Base-by-base conservation (phyloP, 1,140 invertebrate genomes). In the Drosophila sechellia region DNA sequence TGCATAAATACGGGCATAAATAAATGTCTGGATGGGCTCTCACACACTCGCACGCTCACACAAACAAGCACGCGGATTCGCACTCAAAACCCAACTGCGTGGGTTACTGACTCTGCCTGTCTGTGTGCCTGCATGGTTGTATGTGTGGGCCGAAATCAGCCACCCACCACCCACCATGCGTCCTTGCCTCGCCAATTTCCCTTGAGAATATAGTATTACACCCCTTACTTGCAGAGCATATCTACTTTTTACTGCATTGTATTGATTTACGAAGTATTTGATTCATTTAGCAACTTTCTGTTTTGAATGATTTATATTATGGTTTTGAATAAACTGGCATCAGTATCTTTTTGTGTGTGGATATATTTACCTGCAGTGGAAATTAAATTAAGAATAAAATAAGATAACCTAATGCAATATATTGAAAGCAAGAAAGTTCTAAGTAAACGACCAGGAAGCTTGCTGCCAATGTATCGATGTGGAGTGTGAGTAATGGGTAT, bases 1-100 rank as follows among this genome's bases (percentile, higher is more conserved):
- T 85, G 68, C 81, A 87, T 81, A 86, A 86, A 87, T 86, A 81
- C 69, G 78, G 78, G 75, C 69, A 86, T 81, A 86, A 86, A 87
- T 87, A 86, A 86, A 79, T 81, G 78, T 81, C 74, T 56, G 55
- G 45, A 48, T 63, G 48, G 43, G 20, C 43, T 57, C 34, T 48
- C 25, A 27, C 27, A 31, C 6, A 8, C n/a, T n/a, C n/a, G n/a
- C n/a, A n/a, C n/a, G n/a, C 34, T 48, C 25, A 27, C 27, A 31
- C 6, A 8, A 31, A 0, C 27, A 8, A 31, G 5, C 45, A 25
- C 22, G n/a, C 17, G 2, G 43, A 45, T 45, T 45, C 43, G 12
- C 22, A 48, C 45, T 25, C 22, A 25, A 46, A 46, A 25, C 5
- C 17, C 31, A 60, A 6, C 15, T 20, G 42, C 11, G 42, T 43